Conservation (phyloP, 2,113 vertebrate species). For the Narcine bancroftii region DNA sequence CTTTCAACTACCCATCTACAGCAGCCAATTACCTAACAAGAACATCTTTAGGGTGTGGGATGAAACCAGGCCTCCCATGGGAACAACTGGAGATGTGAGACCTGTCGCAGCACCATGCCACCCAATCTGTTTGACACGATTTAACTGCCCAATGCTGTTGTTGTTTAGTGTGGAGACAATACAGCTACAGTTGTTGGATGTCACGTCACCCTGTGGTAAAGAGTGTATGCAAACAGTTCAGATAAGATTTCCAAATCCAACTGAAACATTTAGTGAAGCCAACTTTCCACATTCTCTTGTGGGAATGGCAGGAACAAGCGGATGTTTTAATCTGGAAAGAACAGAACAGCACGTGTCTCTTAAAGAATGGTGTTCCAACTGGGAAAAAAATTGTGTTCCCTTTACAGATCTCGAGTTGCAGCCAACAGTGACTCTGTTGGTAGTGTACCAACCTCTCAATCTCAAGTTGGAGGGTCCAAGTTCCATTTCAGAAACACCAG, state of each 20-base stretch:
- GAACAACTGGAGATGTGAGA: no score
- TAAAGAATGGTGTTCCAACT: neutral
- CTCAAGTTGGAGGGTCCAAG: no score
- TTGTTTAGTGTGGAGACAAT: no score
- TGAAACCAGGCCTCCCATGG: no score
- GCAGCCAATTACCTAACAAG: no score
- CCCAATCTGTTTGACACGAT: no score
- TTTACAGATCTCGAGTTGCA: neutral
- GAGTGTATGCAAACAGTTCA: neutral
- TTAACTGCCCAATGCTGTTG: no score
- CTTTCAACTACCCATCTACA: no score
- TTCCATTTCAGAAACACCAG: no score
- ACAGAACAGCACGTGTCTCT: neutral
- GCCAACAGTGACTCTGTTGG: neutral
- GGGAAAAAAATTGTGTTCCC: neutral
- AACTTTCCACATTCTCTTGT: neutral
- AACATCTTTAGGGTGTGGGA: no score
- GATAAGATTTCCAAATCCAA: neutral
- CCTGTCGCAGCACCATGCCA: no score
- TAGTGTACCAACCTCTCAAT: no score
- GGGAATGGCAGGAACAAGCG: neutral
- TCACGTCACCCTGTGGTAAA: neutral
- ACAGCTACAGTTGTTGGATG: neutral
- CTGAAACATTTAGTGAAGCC: neutral
- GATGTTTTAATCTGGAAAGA: neutral